phyloP scores from a whole-genome alignment of 1,140 invertebrate species.

The Drosophila pandora region DNA sequence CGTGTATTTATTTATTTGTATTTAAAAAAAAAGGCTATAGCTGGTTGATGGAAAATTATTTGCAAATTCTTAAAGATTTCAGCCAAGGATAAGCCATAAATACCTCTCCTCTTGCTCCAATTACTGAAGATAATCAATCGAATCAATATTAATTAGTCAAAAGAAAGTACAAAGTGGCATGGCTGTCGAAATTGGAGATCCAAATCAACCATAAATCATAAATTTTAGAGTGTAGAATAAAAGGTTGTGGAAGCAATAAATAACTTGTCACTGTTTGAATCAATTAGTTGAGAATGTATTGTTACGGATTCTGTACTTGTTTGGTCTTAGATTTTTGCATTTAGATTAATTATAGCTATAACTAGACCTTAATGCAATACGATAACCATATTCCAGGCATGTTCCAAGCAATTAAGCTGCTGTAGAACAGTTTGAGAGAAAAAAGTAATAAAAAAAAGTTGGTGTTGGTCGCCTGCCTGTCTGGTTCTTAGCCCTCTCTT shows the following conservation, averaged over 20 bases:
- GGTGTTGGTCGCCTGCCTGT: constrained; percentile 72
- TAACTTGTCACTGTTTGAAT: not conserved
- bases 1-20: not conserved
- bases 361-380: constrained; percentile 17
- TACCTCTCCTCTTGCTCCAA: not conserved
- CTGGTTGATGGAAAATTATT: too few species aligned
- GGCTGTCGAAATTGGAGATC: constrained; percentile 18
- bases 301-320: not conserved
- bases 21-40: constrained; percentile 3
- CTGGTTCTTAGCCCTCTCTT: constrained; percentile 36
- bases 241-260: not conserved
- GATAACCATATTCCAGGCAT: constrained; percentile 59
- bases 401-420: constrained; percentile 60
- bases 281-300: not conserved
- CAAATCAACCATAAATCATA: constrained; percentile 26
- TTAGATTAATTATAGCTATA: constrained; percentile 36
- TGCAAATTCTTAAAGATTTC: constrained; percentile 2
- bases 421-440: constrained; percentile 20
- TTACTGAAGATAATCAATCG: constrained; percentile 13
- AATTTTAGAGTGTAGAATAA: constrained; percentile 11
- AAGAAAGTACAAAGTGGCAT: constrained; percentile 15
- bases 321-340: constrained; percentile 28
- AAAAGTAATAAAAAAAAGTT: constrained; percentile 57
- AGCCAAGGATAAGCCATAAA: constrained; percentile 12
- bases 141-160: constrained; percentile 53